Evolutionary conservation across 2,888 invertebrate species (phyloP).

Genomic region (Drosophila hawaiiensis): DNA sequence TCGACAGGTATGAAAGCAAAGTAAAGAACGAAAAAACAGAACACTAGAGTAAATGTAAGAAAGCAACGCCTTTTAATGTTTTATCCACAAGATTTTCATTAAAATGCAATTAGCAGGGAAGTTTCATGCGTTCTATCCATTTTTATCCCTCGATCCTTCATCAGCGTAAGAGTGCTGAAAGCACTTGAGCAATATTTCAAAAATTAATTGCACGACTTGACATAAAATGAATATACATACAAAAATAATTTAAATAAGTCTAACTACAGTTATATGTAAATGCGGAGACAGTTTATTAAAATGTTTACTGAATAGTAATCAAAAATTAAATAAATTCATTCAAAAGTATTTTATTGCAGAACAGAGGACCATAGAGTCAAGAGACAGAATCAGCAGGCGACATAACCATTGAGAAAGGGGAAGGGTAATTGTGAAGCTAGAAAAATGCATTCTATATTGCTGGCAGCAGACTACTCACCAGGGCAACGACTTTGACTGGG

Average conservation of each 20-base stretch:
- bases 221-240: background rate
- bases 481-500: slow-evolving; percentile 32
- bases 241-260: background rate
- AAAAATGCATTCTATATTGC: slow-evolving; percentile 22
- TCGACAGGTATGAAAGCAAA: slow-evolving; percentile 22
- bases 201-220: background rate
- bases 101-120: slow-evolving; percentile 34
- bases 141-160: too few species aligned
- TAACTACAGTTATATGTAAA: background rate
- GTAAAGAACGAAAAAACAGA: background rate
- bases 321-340: slow-evolving; percentile 5
- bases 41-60: background rate
- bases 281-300: background rate
- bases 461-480: slow-evolving; percentile 1
- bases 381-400: background rate
- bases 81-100: slow-evolving; percentile 24
- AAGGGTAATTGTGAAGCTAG: background rate
- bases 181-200: background rate
- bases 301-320: background rate
- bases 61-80: slow-evolving; percentile 17
- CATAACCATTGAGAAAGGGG: background rate
- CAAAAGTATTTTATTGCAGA: slow-evolving; percentile 5
- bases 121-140: background rate
- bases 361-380: background rate
- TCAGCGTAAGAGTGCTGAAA: background rate